Conservation (phyloP, 64 coral and sea anemone genomes). For the Dendronephthya gigantea region DNA sequence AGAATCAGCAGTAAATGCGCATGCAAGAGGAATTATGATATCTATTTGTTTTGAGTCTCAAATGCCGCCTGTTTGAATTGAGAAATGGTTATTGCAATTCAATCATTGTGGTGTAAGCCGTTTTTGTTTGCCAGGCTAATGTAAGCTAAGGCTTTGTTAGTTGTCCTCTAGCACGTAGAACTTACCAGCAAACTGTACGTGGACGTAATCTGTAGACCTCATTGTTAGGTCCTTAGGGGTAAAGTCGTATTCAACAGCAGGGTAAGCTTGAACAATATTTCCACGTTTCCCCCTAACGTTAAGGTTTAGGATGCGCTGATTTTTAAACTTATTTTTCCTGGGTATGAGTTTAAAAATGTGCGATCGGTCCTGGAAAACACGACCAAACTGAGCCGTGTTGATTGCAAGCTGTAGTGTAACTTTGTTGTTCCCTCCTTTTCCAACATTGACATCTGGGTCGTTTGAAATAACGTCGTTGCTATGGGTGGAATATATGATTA, state of each 20-base stretch:
- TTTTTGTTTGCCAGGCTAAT: too few relatives aligned
- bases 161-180: not conserved
- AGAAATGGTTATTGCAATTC: too few relatives aligned
- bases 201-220: not conserved
- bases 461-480: not conserved
- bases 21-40: too few relatives aligned
- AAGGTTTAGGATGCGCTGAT: not conserved
- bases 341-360: not conserved
- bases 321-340: not conserved
- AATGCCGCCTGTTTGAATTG: too few relatives aligned
- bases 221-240: not conserved
- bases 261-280: not conserved
- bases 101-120: too few relatives aligned
- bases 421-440: not conserved
- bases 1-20: too few relatives aligned
- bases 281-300: conserved; percentile 8
- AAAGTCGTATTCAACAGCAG: conserved; percentile 8
- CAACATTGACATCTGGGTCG: not conserved
- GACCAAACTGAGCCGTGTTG: conserved; percentile 4
- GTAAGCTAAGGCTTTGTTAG: too few relatives aligned
- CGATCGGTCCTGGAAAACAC: not conserved
- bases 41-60: too few relatives aligned
- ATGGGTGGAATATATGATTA: not conserved
- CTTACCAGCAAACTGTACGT: not conserved
- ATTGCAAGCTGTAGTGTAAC: conserved; percentile 1